phyloP scores from a whole-genome alignment of 2,113 vertebrate species.

The Corythornis cristatus region DNA sequence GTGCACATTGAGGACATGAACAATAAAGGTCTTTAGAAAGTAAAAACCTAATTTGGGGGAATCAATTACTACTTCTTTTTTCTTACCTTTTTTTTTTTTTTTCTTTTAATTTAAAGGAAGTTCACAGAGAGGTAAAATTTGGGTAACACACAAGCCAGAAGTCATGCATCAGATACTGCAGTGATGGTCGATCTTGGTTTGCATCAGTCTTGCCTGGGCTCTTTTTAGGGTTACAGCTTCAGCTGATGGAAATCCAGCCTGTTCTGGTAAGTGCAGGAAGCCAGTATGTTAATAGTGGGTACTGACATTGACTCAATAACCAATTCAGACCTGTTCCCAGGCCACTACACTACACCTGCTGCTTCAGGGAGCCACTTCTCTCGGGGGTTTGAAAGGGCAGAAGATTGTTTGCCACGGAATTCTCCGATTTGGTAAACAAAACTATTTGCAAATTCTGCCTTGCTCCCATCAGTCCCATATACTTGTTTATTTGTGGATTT shows the following conservation, averaged over 20 bases:
- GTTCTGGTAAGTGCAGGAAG: conserved; percentile 65
- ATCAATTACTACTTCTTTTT: conserved; percentile 74
- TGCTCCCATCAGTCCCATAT: neutral
- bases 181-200: conserved; percentile 31
- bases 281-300: conserved; percentile 65
- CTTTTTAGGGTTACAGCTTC: conserved; percentile 49
- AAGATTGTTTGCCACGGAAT: neutral
- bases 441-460: neutral
- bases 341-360: neutral
- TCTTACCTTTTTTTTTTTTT: neutral
- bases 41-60: conserved; percentile 79
- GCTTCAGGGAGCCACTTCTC: neutral
- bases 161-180: neutral
- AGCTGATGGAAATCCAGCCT: conserved; percentile 69
- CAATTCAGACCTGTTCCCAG: conserved; percentile 54
- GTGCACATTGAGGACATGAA: conserved; percentile 75
- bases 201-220: conserved; percentile 47
- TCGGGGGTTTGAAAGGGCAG: neutral
- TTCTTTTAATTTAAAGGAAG: conserved; percentile 5
- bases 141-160: conserved; percentile 43
- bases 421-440: conserved; percentile 13
- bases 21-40: conserved; percentile 79
- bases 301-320: conserved; percentile 67
- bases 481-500: neutral
- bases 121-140: conserved; percentile 70